Evolutionary conservation across 2,888 invertebrate species (phyloP), one percentile per base, ranked within the genome.

Genomic region (Zaprionus lineosus): DNA sequence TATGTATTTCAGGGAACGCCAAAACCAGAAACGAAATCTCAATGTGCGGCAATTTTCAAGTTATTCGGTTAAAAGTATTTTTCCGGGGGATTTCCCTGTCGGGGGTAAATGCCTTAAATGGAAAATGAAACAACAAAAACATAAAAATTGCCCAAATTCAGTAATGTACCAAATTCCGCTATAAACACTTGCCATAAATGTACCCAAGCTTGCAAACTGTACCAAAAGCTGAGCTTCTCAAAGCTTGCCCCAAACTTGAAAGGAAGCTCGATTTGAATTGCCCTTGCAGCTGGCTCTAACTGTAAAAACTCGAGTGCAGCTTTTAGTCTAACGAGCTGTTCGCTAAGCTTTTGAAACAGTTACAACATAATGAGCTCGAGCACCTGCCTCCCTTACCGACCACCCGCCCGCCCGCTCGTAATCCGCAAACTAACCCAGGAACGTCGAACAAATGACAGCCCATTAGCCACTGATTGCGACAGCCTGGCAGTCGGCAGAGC

Each of bases 391-490:
- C 40, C n/a, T n/a, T n/a, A n/a, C n/a, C n/a, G n/a, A n/a, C n/a
- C n/a, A n/a, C n/a, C n/a, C n/a, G n/a, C n/a, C n/a, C n/a, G n/a
- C n/a, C n/a, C n/a, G n/a, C n/a, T n/a, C n/a, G n/a, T n/a, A n/a
- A n/a, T n/a, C n/a, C n/a, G n/a, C n/a, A n/a, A n/a, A n/a, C n/a
- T n/a, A n/a, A n/a, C n/a, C n/a, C n/a, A n/a, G 33, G 14, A 34
- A 36, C 33, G 59, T 11, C 11, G 36, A 41, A 84, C 82, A 77
- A 77, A 77, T 77, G 77, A 76, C 63, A 56, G 57, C 53, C 81
- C 84, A 84, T 77, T 77, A 77, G 60, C 74, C 70, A 63, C 59
- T 81, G 73, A 77, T 81, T 81, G 77, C 76, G 62, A 60, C 84
- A 69, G 76, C 58, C 79, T 71, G 76, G 52, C 76, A 60, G 56